Evolutionary conservation across 35 echinoderm and acorn worm species (phyloP).

Genomic region (Lytechinus variegatus): DNA sequence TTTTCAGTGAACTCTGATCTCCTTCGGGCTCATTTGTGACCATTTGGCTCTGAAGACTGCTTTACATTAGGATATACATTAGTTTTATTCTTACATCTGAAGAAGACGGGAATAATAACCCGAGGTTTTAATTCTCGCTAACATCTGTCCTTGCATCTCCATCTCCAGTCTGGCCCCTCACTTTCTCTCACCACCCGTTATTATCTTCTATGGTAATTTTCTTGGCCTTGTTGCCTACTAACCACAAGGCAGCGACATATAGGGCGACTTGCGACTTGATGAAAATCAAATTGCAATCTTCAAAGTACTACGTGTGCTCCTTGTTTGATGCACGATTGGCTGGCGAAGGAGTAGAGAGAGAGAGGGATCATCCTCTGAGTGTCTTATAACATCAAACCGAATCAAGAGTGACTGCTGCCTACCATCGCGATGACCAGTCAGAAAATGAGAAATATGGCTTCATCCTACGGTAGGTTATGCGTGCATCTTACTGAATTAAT

Average conservation of each 20-base stretch:
- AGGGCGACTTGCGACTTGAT: slow-evolving; percentile 3
- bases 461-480: not conserved
- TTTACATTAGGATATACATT: not conserved
- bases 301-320: not conserved
- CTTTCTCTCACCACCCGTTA: not conserved
- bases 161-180: not conserved
- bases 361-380: not conserved
- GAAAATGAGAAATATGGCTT: not conserved
- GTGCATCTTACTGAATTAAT: not conserved
- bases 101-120: not conserved
- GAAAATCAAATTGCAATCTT: slow-evolving; percentile 6
- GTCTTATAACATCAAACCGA: not conserved
- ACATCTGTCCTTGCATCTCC: not conserved
- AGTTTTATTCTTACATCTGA: not conserved
- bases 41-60: not conserved
- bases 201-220: not conserved
- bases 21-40: not conserved
- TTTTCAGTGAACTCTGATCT: not conserved
- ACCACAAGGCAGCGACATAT: not conserved
- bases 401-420: not conserved
- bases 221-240: slow-evolving; percentile 9
- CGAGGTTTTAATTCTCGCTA: not conserved
- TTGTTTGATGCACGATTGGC: not conserved
- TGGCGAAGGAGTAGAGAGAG: not conserved
- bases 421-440: not conserved